Base-by-base conservation (phyloP, 2,888 invertebrate species). In the Scelioninae gen. 1 region DNA sequence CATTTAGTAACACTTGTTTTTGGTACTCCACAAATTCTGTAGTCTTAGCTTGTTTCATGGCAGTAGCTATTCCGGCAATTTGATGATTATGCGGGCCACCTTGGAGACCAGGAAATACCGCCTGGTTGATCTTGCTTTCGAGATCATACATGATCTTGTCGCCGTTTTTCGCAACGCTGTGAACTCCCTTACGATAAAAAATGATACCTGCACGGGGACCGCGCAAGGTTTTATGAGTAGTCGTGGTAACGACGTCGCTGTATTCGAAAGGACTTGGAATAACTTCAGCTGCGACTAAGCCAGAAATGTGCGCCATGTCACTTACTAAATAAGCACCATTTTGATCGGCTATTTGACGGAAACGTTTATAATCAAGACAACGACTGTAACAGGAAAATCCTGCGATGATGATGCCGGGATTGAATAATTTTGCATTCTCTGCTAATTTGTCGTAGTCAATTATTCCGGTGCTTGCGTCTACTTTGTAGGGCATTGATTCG, bases 71-170 rank as follows among this genome's bases (percentile, higher is more conserved):
- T 83, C 95, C 99, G 5, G 97, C 98, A 85, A 99, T 98, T n/a
- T 98, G 95, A 92, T 99, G 96, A 90, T 99, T 98, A 91, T 99
- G 99, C 0, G 99, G 99, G 0, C 99, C 99, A 49, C 99, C 99
- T 93, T 99, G 99, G 56, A 99, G 94, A 0, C 98, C 97, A 0
- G 98, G 98, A 93, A 98, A 98, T 77, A 98, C 98, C 4, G 96
- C 95, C 88, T 95, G 94, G 93, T 99, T 98, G 89, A 99, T 97
- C 91, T 95, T 96, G 85, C 93, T 94, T 92, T 98, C 98, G 55
- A 98, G 92, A 89, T 99, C 98, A 91, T 98, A 99, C 94, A 97
- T 93, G 34, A 96, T 91, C 89, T 97, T 95, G 11, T 96, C 96
- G 0, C 98, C 98, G 89, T 96, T 96, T 68, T 97, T 95, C 84